Evolutionary conservation across 2,797 vertebrate genomes (phyloP), one percentile per base, ranked within the genome.

Genomic region (Pogoniulus pusillus): DNA sequence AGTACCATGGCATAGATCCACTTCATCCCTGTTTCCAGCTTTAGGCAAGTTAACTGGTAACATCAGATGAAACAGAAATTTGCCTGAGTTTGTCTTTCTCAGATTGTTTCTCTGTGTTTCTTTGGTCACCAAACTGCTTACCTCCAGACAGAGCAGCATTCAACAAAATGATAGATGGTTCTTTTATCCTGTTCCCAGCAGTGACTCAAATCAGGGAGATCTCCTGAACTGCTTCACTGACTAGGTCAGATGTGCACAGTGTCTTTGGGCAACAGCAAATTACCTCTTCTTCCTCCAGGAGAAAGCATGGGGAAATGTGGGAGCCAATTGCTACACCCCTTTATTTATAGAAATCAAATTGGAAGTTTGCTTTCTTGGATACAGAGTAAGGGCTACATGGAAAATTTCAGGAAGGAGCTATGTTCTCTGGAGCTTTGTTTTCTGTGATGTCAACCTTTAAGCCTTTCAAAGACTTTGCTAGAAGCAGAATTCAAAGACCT

Each of bases 381-480:
- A 53, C n/a, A 64, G 85, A 78, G 90, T 83, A 85, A 87, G 26
- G 27, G 59, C 30, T 87, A 75, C 66, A 17, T 54, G 77, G 76
- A 89, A 92, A 81, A 91, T 73, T 93, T 90, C 73, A 69, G 63
- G 87, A 72, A 87, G 79, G 59, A 83, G 35, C 57, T 89, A 47
- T 79, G 47, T 85, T 85, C 91, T 91, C 76, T 59, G 35, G 79
- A 79, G 47, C 30, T 45, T 94, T 93, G 32, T 39, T 88, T 62
- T 70, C 55, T 81, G 32, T 63, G 75, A 87, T 92, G 82, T 93
- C 80, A 93, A 26, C 87, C 55, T 82, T 82, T 85, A 87, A 93
- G 79, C 72, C 79, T 82, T 92, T 93, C 73, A 92, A 90, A 94
- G 89, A 63, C 87, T 91, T 91, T 83, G 82, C 92, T 78, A 43